Evolutionary conservation across 2,113 vertebrate species (phyloP).

Genomic region (Colossoma macropomum): DNA sequence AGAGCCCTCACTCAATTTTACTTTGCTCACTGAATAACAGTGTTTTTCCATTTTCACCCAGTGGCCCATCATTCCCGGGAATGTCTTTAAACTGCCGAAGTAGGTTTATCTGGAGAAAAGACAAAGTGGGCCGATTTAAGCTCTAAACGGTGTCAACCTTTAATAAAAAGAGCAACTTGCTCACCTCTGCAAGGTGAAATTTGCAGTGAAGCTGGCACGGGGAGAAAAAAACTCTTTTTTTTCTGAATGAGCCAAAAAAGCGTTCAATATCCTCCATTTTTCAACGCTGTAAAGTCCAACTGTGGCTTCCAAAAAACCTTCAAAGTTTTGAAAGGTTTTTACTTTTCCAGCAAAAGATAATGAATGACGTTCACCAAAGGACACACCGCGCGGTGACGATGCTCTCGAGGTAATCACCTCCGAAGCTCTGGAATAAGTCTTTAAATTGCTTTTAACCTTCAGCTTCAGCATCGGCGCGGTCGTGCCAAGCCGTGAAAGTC

Average conservation of each 20-base stretch:
- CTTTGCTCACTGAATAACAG: background rate
- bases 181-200: background rate
- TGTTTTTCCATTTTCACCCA: background rate
- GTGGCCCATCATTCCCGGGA: background rate
- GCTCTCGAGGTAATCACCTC: constrained; percentile 28
- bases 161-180: background rate
- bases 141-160: background rate
- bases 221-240: background rate
- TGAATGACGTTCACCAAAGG: constrained; percentile 40
- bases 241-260: background rate
- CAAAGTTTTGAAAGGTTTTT: background rate
- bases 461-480: background rate
- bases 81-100: background rate
- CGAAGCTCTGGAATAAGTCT: background rate
- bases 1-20: background rate
- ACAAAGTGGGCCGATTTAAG: background rate
- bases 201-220: background rate
- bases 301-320: background rate
- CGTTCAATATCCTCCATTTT: background rate
- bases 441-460: constrained; percentile 47
- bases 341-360: constrained; percentile 3
- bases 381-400: background rate
- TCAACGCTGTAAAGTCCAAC: background rate
- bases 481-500: constrained; percentile 12
- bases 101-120: background rate